Evolutionary conservation across 2,113 vertebrate species (phyloP).

Genomic region (Calypte anna): DNA sequence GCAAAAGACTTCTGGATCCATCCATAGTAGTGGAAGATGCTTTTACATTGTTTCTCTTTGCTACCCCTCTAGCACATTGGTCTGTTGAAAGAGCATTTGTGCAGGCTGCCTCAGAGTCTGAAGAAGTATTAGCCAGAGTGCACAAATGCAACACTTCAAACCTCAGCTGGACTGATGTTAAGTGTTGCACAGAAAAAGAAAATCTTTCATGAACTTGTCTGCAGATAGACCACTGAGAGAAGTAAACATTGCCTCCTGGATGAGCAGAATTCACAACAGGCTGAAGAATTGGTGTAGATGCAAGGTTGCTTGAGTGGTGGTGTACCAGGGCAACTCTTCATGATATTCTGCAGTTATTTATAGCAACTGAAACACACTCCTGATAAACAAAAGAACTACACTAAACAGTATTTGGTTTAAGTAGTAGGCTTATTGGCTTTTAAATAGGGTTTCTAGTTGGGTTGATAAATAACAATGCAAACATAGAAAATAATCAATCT

Average conservation of each 20-base stretch:
- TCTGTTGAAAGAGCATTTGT: background rate
- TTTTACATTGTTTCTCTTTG: background rate
- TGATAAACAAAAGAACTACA: background rate
- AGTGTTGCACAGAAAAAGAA: background rate
- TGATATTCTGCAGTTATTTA: background rate
- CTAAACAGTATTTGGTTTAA: background rate
- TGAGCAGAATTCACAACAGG: background rate
- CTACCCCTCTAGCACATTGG: background rate
- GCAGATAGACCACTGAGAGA: background rate
- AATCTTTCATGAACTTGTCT: background rate
- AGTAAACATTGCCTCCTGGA: background rate
- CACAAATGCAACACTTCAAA: background rate
- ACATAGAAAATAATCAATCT: background rate
- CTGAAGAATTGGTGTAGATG: background rate
- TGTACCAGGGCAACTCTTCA: background rate
- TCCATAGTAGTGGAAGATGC: background rate
- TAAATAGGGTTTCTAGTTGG: background rate
- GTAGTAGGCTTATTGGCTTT: background rate
- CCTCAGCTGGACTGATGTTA: background rate
- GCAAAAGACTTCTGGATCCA: background rate
- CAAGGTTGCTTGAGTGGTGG: background rate
- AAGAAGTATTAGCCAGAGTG: background rate
- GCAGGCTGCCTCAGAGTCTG: background rate
- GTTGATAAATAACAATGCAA: background rate
- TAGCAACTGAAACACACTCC: background rate